Percentiles rank a stretch among this genome's conserved stretches.
Conservation (phyloP, 1,140 invertebrate genomes). For the Papilio glaucus region DNA sequence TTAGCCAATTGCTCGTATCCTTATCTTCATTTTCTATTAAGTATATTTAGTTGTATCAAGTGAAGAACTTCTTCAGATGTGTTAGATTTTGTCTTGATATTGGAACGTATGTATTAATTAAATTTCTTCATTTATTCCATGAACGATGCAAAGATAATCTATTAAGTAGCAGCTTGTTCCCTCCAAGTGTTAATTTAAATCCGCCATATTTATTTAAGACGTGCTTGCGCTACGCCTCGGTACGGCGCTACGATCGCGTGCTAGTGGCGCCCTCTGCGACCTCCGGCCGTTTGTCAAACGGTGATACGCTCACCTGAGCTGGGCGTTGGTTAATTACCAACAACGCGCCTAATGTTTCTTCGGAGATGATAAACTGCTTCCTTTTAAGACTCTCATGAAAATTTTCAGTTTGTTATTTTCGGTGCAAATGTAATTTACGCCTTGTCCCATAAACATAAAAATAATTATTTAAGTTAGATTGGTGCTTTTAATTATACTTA, state of each 20-base stretch:
- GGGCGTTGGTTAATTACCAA: constrained; percentile 69
- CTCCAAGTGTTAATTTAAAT: constrained; percentile 53
- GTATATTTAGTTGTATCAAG: too few relatives aligned
- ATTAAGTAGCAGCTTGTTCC: constrained; percentile 64
- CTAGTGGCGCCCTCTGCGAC: constrained; percentile 59
- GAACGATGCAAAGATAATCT: constrained; percentile 43
- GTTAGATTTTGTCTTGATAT: background rate
- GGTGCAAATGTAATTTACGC: constrained; percentile 24
- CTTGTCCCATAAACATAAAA: constrained; percentile 10
- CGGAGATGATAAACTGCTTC: constrained; percentile 73
- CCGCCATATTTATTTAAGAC: constrained; percentile 72
- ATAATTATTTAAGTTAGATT: constrained; percentile 5
- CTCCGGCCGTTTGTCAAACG: constrained; percentile 72
- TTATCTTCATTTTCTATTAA: too few relatives aligned
- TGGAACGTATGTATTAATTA: background rate
- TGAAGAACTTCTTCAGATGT: too few relatives aligned
- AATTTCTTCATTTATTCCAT: background rate
- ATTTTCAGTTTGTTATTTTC: constrained; percentile 48
- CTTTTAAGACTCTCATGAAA: constrained; percentile 52
- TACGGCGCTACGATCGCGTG: constrained; percentile 51
- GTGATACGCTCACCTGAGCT: constrained; percentile 63
- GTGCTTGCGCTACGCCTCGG: constrained; percentile 63
- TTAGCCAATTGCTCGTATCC: too few relatives aligned
- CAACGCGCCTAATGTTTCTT: constrained; percentile 64
- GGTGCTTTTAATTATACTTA: background rate